Base-by-base conservation (phyloP, 2,888 invertebrate species). In the Lydus trimaculatus region DNA sequence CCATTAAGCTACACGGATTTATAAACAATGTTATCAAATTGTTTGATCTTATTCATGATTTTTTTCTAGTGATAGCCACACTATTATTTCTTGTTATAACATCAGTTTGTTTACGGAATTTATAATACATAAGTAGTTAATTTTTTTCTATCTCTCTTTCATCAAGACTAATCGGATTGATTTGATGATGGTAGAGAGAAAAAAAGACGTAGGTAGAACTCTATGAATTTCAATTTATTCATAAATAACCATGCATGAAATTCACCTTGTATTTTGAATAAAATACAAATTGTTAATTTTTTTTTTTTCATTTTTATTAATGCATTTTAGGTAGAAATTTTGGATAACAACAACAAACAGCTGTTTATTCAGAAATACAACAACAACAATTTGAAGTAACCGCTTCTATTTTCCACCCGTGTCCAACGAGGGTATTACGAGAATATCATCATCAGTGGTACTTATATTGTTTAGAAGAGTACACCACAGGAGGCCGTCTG, bases 381-480 rank as follows among this genome's bases (percentile, higher is more conserved):
- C 43, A 43, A 43, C 43, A 43, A 2, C 43, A 43, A 43, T 7
- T 17, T 17, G n/a, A 43, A 20, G 15, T 15, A 36, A 36, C 36
- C 36, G 36, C 15, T 15, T 36, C 36, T 36, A 3, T 36, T 36
- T 15, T 36, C 36, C 36, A 36, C 36, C 36, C 36, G 36, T 36
- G 15, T 15, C 36, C 48, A 48, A 48, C 48, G 20, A 20, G 48
- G 48, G 48, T 48, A 48, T 48, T 48, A 48, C 20, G 61, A 58
- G 65, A 65, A 65, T 63, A 67, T 70, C 64, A 63, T 60, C 61
- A 63, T 15, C 28, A 28, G 28, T 48, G 65, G 64, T 66, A 56
- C 60, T 61, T 64, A 59, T 61, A 65, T 70, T 70, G 67, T 67
- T 70, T 65, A 61, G 67, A 63, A 63, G 63, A 63, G 67, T 63